phyloP scores from a whole-genome alignment of 2,113 vertebrate genomes.

The Strigops habroptila region DNA sequence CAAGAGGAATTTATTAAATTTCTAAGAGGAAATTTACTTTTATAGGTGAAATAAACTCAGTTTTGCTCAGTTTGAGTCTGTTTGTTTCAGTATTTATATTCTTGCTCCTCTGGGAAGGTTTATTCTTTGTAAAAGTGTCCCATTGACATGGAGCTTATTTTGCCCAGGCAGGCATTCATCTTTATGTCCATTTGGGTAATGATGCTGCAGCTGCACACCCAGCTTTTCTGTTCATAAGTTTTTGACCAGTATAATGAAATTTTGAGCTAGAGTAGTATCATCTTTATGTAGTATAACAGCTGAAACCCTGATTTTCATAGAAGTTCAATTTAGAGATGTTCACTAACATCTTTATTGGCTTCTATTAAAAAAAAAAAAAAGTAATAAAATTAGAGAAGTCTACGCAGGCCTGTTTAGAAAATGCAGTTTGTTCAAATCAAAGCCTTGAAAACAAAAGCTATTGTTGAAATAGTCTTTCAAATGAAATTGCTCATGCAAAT shows the following conservation, averaged over 20 bases:
- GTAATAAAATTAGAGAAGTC: neutral
- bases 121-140: neutral
- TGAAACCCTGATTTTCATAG: neutral
- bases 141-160: neutral
- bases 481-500: neutral
- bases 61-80: neutral
- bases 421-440: neutral
- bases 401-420: neutral
- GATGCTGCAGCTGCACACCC: neutral
- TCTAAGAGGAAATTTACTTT: neutral
- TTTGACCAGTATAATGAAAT: neutral
- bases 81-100: neutral
- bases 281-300: neutral
- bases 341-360: neutral
- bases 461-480: neutral
- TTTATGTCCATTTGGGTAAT: constrained; percentile 1
- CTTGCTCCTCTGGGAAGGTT: neutral
- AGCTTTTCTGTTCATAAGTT: neutral
- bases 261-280: neutral
- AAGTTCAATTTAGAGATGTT: neutral
- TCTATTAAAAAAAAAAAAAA: neutral
- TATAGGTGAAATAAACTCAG: neutral
- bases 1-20: too few relatives aligned
- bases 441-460: neutral
- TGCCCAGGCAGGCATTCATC: neutral